Base-by-base conservation (phyloP, 2,888 invertebrate species). In the Abrostola tripartita region DNA sequence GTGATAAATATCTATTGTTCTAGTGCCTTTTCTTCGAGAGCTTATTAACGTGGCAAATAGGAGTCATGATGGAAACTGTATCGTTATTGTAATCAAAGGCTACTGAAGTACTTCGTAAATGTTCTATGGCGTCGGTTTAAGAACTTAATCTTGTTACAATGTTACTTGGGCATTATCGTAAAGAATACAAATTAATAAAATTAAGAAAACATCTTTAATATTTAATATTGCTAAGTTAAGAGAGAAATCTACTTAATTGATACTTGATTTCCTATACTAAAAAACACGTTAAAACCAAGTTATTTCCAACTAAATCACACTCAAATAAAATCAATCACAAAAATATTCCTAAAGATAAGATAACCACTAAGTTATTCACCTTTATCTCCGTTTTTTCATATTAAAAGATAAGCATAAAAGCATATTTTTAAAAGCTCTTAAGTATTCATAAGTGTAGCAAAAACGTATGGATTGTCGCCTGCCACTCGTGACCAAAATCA, bases 401-500 rank as follows among this genome's bases (percentile, higher is more conserved):
- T 56, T 42, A 54, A 71, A 54, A 72, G 71, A 76, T 75, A 72
- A 75, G 65, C 52, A 70, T 76, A 75, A 78, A 68, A 68, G 62
- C 67, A 56, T 65, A 5, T 63, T 70, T 75, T 81, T 66, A 76
- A 81, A 76, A 70, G 68, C 76, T 76, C 68, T 81, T 75, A 78
- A 81, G 83, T 83, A 81, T 82, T 81, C 73, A 82, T 81, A 73
- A 55, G 60, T 54, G 60, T 54, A 53, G 42, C 24, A 38, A 55
- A 60, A 65, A 42, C 61, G 61, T 62, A 63, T 24, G 41, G 37
- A 47, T 82, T 81, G 83, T 86, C 82, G 75, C 75, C 60, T 71
- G 67, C 79, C 78, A 77, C 24, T 88, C 90, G 90, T 90, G 90
- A 89, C 86, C 71, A 76, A 79, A 76, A 82, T 83, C 89, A 89